Conservation (phyloP, 2,113 vertebrate genomes). For the Ameiurus melas region DNA sequence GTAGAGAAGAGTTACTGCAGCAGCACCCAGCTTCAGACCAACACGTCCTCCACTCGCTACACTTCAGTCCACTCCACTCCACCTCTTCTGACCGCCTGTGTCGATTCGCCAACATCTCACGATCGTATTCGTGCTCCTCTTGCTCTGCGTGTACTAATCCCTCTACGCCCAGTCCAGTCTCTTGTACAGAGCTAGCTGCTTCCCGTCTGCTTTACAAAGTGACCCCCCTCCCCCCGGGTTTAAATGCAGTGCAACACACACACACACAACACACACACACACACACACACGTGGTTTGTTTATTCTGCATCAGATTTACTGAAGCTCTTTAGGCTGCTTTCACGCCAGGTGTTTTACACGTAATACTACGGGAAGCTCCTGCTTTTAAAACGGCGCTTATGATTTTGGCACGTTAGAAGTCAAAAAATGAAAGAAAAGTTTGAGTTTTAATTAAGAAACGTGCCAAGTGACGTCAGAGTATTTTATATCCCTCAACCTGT, state of each 20-base stretch:
- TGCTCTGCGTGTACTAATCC: constrained; percentile 71
- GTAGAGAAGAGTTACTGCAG: constrained; percentile 22
- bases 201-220: constrained; percentile 35
- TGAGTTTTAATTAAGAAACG: not conserved
- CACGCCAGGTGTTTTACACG: not conserved
- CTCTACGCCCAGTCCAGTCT: constrained; percentile 35
- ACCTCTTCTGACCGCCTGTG: constrained; percentile 61
- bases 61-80: constrained; percentile 15
- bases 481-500: not conserved
- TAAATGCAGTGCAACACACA: not conserved
- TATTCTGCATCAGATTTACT: constrained; percentile 2
- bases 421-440: not conserved
- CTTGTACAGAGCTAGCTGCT: constrained; percentile 32
- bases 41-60: constrained; percentile 2
- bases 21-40: constrained; percentile 25
- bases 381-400: not conserved
- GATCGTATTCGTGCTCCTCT: constrained; percentile 80
- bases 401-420: not conserved
- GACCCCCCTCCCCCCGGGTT: constrained; percentile 30
- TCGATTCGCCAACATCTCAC: constrained; percentile 44
- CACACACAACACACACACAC: not conserved
- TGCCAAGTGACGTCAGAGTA: not conserved
- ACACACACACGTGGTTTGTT: not conserved
- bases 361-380: not conserved
- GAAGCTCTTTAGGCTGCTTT: not conserved